Percentiles rank a stretch among this genome's conserved stretches.
phyloP scores from a whole-genome alignment of 2,888 invertebrate genomes.

The Anticlea derivata region DNA sequence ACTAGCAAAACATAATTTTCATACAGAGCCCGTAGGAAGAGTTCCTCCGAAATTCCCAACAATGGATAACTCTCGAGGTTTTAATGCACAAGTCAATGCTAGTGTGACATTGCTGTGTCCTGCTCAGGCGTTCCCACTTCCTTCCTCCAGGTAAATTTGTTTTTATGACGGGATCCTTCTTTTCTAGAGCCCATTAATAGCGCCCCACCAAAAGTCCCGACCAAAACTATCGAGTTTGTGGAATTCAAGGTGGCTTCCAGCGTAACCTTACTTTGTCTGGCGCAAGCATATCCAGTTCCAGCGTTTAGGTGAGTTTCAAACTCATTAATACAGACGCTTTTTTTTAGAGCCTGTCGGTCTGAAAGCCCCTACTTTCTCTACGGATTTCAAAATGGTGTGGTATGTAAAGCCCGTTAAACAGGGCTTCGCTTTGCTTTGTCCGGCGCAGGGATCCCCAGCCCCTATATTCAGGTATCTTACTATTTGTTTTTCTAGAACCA shows the following conservation, averaged over 20 bases:
- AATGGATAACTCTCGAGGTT: conserved; percentile 85
- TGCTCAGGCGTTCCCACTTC: conserved; percentile 87
- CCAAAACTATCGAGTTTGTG: conserved; percentile 76
- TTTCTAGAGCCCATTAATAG: conserved; percentile 88
- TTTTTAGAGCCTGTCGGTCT: conserved; percentile 84
- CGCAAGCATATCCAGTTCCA: conserved; percentile 88
- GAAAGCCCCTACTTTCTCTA: conserved; percentile 87
- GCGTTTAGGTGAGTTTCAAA: conserved; percentile 85
- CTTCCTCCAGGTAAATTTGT: conserved; percentile 84
- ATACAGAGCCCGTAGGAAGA: conserved; percentile 84
- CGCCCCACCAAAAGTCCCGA: conserved; percentile 87
- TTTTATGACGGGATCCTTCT: conserved; percentile 45
- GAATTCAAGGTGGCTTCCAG: conserved; percentile 71
- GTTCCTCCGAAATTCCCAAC: conserved; percentile 89
- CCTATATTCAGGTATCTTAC: conserved; percentile 84
- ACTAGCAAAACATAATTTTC: conserved; percentile 34
- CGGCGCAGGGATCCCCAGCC: conserved; percentile 86
- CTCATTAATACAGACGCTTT: conserved; percentile 42
- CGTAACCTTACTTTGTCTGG: conserved; percentile 87
- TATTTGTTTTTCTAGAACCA: conserved; percentile 65
- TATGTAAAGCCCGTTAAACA: conserved; percentile 74
- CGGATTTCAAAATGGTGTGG: conserved; percentile 84
- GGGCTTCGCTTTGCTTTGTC: conserved; percentile 84
- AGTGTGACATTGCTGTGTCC: conserved; percentile 87
- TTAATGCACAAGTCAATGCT: conserved; percentile 76